A percentile compares a stretch with the other conserved stretches of the same genome.
These are phyloP conservation scores for Apogon talboti DNA, from an alignment of 2,797 vertebrate species.

Conservation along the genomic window DNA sequence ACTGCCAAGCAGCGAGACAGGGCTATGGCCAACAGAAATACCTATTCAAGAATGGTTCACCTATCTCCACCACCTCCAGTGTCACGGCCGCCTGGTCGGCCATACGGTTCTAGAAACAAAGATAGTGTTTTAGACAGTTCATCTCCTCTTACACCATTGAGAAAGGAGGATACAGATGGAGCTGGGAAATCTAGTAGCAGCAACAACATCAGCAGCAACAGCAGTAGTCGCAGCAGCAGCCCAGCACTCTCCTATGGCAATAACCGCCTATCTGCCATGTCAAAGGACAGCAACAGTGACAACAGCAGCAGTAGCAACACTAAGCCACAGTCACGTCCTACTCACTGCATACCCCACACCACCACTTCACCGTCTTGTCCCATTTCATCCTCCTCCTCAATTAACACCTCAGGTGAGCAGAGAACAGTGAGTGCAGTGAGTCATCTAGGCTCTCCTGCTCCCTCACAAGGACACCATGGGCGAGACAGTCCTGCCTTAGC, in stretches of 20 bases:
- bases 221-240: slow-evolving; percentile 77
- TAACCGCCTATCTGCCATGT: slow-evolving; percentile 66
- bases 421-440: slow-evolving; percentile 73
- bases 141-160: slow-evolving; percentile 50
- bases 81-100: slow-evolving; percentile 85
- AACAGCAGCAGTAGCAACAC: slow-evolving; percentile 72
- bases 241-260: slow-evolving; percentile 74
- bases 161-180: slow-evolving; percentile 80
- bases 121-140: slow-evolving; percentile 79
- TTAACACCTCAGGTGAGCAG: slow-evolving; percentile 65
- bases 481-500: slow-evolving; percentile 73
- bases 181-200: slow-evolving; percentile 71
- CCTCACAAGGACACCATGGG: slow-evolving; percentile 75
- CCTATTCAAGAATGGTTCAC: slow-evolving; percentile 83
- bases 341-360: slow-evolving; percentile 69
- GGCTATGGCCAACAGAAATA: slow-evolving; percentile 85
- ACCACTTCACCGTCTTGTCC: slow-evolving; percentile 66
- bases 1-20: slow-evolving; percentile 85
- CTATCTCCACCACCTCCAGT: slow-evolving; percentile 83
- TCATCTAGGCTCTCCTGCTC: slow-evolving; percentile 70
- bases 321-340: slow-evolving; percentile 75
- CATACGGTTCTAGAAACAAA: slow-evolving; percentile 85
- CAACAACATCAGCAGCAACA: slow-evolving; percentile 60
- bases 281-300: slow-evolving; percentile 73
- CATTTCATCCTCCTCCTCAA: slow-evolving; percentile 66